These are phyloP conservation scores for Sinelater perroti DNA, from an alignment of 2,888 invertebrate genomes.

Conservation along the genomic window DNA sequence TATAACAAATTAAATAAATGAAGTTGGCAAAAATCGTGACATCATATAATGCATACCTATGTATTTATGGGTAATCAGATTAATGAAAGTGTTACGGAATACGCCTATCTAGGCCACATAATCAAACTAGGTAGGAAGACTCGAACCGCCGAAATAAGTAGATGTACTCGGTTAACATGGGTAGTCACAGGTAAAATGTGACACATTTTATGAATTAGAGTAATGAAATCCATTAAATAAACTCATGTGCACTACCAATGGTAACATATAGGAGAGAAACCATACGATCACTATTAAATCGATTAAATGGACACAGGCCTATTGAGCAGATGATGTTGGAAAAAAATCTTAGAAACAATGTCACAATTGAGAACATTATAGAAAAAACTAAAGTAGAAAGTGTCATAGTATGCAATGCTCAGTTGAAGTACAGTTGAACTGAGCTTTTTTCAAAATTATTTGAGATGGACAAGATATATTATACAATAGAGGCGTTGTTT, in stretches of 20 bases:
- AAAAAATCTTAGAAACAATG: background rate
- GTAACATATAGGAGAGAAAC: background rate
- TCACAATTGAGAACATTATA: background rate
- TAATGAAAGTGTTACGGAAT: background rate
- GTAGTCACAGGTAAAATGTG: background rate
- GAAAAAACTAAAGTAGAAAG: background rate
- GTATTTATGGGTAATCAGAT: background rate
- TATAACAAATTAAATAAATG: background rate
- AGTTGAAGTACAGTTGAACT: background rate
- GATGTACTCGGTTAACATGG: background rate
- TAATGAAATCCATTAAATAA: background rate
- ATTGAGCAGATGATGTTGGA: background rate
- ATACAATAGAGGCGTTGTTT: background rate
- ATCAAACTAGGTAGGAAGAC: background rate
- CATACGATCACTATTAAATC: background rate
- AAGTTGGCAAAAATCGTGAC: background rate
- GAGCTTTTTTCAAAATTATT: background rate
- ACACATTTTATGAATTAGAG: background rate
- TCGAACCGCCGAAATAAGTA: background rate
- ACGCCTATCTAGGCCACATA: background rate
- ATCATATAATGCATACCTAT: background rate
- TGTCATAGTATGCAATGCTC: background rate
- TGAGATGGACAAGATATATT: background rate
- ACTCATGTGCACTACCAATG: background rate
- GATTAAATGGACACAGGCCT: background rate